Percentiles rank a stretch among this genome's conserved stretches.
These are phyloP conservation scores for Syngnathus typhle DNA, from an alignment of 2,113 vertebrate genomes.

Conservation along the genomic window DNA sequence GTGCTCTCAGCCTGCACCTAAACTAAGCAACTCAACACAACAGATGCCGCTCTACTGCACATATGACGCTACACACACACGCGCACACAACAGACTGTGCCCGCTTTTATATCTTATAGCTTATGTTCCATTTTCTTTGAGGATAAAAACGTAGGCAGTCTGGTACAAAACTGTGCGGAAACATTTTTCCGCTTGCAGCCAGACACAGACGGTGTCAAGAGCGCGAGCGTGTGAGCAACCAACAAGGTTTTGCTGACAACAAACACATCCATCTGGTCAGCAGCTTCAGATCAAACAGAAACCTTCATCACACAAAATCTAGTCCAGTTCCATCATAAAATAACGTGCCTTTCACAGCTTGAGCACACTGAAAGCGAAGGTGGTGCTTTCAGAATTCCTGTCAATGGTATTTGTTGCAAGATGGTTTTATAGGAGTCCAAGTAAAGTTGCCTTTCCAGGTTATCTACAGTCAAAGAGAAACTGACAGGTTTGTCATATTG, in stretches of 20 bases:
- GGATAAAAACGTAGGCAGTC: not conserved
- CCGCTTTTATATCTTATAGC: slow-evolving; percentile 6
- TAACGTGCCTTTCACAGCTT: not conserved
- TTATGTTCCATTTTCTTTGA: slow-evolving; percentile 1
- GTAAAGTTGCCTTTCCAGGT: not conserved
- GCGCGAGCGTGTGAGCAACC: slow-evolving; percentile 35
- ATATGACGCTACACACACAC: slow-evolving; percentile 21
- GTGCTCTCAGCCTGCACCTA: slow-evolving; percentile 47
- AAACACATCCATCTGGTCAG: slow-evolving; percentile 72
- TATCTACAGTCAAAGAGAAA: not conserved
- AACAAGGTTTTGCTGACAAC: slow-evolving; percentile 66
- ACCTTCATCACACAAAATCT: slow-evolving; percentile 13
- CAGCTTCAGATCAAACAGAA: slow-evolving; percentile 40
- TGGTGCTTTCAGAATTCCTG: not conserved
- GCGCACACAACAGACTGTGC: slow-evolving; percentile 5
- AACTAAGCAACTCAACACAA: slow-evolving; percentile 52
- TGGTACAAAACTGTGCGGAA: not conserved
- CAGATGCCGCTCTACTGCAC: slow-evolving; percentile 48
- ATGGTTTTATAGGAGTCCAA: not conserved
- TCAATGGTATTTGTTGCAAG: not conserved
- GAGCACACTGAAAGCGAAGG: not conserved
- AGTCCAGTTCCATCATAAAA: slow-evolving; percentile 16
- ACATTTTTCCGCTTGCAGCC: slow-evolving; percentile 1
- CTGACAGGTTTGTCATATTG: slow-evolving; percentile 29
- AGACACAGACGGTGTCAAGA: not conserved